These are phyloP conservation scores for Aspidiotus destructor DNA, from an alignment of 2,888 invertebrate genomes.

Conservation along the genomic window DNA sequence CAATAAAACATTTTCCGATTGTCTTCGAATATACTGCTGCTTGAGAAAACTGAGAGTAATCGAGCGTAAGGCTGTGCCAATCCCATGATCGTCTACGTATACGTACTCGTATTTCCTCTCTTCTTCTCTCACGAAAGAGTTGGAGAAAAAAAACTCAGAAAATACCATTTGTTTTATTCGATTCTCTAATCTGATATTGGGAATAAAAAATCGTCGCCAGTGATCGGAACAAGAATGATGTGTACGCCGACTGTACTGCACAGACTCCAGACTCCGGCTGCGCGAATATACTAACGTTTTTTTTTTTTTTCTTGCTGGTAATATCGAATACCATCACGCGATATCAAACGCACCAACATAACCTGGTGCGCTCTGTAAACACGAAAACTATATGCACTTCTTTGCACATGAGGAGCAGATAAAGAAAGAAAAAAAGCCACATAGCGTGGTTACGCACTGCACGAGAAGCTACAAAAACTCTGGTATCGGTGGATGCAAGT, in stretches of 20 bases:
- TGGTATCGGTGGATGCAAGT: no score
- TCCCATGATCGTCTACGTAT: not conserved
- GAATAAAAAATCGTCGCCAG: slow-evolving; percentile 17
- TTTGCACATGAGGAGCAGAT: no score
- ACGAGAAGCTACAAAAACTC: no score
- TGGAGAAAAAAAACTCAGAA: no score
- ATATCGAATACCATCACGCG: slow-evolving; percentile 21
- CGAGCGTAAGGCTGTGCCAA: slow-evolving; percentile 9
- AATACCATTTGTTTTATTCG: slow-evolving; percentile 16
- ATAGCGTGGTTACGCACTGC: no score
- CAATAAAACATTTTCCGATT: slow-evolving; percentile 23
- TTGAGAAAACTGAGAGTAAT: not conserved
- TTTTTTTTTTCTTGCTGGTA: not conserved
- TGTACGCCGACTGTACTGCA: not conserved
- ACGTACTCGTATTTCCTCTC: no score
- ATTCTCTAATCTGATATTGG: slow-evolving; percentile 18
- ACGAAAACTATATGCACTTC: no score
- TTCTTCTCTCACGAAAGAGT: not conserved
- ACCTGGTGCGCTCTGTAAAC: no score
- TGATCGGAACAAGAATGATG: slow-evolving; percentile 26
- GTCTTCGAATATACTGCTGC: not conserved
- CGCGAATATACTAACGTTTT: slow-evolving; percentile 14
- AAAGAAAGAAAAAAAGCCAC: no score
- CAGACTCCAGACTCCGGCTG: not conserved
- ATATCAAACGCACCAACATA: not conserved